Conservation (phyloP, 2,797 vertebrate genomes). For the Fundulus diaphanus region DNA sequence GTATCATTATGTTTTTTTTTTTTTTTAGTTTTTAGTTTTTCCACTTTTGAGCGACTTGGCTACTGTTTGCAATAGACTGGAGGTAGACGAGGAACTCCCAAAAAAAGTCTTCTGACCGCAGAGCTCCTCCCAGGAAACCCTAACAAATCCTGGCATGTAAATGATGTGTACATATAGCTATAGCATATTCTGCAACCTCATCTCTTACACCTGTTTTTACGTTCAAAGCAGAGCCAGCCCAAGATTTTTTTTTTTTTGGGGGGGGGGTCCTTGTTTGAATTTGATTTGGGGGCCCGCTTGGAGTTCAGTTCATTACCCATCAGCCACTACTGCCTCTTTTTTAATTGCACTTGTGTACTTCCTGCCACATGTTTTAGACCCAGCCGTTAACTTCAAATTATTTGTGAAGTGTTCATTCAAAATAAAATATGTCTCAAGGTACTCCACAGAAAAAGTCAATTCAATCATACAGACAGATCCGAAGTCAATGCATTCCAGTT, state of each 20-base stretch:
- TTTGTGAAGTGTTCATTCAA: too few relatives aligned
- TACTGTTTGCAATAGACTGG: background rate
- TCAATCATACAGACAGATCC: too few relatives aligned
- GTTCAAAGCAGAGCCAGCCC: background rate
- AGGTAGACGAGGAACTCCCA: background rate
- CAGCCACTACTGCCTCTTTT: too few relatives aligned
- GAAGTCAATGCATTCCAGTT: too few relatives aligned
- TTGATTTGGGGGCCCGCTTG: background rate
- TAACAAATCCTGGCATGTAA: background rate
- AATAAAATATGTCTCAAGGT: too few relatives aligned
- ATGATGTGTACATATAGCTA: background rate
- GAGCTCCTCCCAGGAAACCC: slow-evolving; percentile 1
- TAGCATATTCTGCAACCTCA: background rate
- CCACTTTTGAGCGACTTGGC: background rate
- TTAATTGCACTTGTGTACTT: background rate
- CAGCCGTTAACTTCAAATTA: too few relatives aligned
- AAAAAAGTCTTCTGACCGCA: background rate
- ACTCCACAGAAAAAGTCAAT: too few relatives aligned
- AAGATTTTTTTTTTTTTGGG: too few relatives aligned
- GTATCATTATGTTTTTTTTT: background rate
- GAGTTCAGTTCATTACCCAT: background rate
- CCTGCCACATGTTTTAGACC: background rate
- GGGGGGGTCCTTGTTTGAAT: background rate
- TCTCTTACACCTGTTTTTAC: background rate
- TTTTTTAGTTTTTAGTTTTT: slow-evolving; percentile 4